These are phyloP conservation scores for Trichosurus vulpecula DNA, from an alignment of 2,797 vertebrate species.

Conservation along the genomic window DNA sequence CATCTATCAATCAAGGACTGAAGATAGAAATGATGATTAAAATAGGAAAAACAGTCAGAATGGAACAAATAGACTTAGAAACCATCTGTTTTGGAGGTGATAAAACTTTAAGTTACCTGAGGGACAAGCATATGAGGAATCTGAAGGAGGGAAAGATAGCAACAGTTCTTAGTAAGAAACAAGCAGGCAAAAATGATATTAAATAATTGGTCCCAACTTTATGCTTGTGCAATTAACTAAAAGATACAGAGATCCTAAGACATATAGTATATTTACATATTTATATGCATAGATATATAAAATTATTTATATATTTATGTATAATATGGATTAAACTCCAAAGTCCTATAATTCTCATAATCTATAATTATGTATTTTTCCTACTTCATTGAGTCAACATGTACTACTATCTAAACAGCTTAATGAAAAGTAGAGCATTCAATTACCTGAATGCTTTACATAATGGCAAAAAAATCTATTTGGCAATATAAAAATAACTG, in stretches of 20 bases:
- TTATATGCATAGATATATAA: background rate
- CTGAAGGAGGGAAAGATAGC: background rate
- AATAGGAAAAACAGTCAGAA: background rate
- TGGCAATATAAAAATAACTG: background rate
- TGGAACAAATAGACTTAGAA: background rate
- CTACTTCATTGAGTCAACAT: background rate
- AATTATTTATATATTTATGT: background rate
- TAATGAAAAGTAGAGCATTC: background rate
- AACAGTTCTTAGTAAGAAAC: background rate
- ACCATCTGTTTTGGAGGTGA: background rate
- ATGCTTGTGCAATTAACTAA: background rate
- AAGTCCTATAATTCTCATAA: background rate
- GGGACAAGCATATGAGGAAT: background rate
- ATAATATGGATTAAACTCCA: background rate
- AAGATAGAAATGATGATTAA: background rate
- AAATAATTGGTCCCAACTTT: background rate
- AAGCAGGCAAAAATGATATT: background rate
- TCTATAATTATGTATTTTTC: background rate
- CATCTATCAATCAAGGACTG: background rate
- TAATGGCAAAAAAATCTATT: too few species aligned
- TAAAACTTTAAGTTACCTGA: background rate
- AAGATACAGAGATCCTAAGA: background rate
- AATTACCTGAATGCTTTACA: background rate
- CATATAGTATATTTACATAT: background rate
- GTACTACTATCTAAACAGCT: background rate